A percentile compares a stretch with the other conserved stretches of the same genome.
Evolutionary conservation across 2,797 vertebrate genomes (phyloP).

Genomic region (Astyanax mexicanus): DNA sequence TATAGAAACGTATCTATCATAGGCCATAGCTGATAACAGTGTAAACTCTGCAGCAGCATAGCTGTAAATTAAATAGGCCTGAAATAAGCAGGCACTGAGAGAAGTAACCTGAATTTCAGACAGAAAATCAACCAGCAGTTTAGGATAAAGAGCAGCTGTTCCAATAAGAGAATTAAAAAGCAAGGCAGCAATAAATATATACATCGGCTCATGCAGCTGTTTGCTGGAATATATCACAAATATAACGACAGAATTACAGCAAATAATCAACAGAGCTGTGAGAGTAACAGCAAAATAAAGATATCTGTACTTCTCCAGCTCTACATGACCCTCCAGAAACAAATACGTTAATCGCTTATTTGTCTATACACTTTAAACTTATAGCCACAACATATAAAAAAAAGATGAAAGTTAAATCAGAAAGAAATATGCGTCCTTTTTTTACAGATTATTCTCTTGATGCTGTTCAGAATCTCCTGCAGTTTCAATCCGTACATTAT

Average conservation of each 20-base stretch:
- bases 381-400: too few species aligned
- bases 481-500: neutral
- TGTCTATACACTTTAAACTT: too few species aligned
- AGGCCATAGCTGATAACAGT: slow-evolving; percentile 38
- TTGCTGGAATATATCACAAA: slow-evolving; percentile 10
- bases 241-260: slow-evolving; percentile 1
- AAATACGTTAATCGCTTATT: too few species aligned
- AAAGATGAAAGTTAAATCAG: too few species aligned
- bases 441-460: neutral
- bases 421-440: neutral
- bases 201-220: slow-evolving; percentile 22
- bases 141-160: slow-evolving; percentile 33
- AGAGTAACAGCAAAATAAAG: slow-evolving; percentile 18
- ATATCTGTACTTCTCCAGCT: slow-evolving; percentile 17
- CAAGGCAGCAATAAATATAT: slow-evolving; percentile 43
- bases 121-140: slow-evolving; percentile 41
- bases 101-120: slow-evolving; percentile 29
- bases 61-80: slow-evolving; percentile 27
- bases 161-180: slow-evolving; percentile 33
- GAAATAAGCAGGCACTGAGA: neutral
- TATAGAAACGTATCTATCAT: slow-evolving; percentile 41
- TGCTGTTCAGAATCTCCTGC: neutral
- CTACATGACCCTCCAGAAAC: slow-evolving; percentile 21
- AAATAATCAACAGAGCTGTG: neutral
- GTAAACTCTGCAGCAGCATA: slow-evolving; percentile 30